phyloP scores from a whole-genome alignment of 2,888 invertebrate species.

The Papilio demoleus region DNA sequence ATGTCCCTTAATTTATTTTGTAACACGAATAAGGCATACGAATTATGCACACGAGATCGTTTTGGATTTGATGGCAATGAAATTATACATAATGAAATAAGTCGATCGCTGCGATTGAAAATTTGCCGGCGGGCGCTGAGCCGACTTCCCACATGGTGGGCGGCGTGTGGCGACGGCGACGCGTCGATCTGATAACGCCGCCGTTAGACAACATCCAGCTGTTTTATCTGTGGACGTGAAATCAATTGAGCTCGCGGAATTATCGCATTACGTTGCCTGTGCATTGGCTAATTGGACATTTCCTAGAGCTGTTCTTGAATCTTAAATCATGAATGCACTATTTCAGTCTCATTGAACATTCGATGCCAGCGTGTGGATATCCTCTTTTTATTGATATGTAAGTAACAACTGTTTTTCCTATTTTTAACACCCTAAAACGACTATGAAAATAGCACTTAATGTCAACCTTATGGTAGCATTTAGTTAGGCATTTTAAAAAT shows the following conservation, averaged over 20 bases:
- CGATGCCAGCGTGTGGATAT: background rate
- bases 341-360: slow-evolving; percentile 6
- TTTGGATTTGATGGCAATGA: slow-evolving; percentile 47
- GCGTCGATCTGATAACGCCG: slow-evolving; percentile 76
- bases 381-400: slow-evolving; percentile 20
- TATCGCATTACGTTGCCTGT: slow-evolving; percentile 74
- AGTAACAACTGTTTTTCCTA: slow-evolving; percentile 31
- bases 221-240: slow-evolving; percentile 74
- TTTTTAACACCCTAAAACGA: slow-evolving; percentile 46
- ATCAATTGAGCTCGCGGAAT: slow-evolving; percentile 78
- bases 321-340: slow-evolving; percentile 28
- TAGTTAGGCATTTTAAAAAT: slow-evolving; percentile 68
- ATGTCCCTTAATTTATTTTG: slow-evolving; percentile 62
- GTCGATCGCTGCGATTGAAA: slow-evolving; percentile 47
- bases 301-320: slow-evolving; percentile 58
- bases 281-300: slow-evolving; percentile 76
- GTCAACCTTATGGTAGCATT: slow-evolving; percentile 58
- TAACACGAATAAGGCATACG: slow-evolving; percentile 55
- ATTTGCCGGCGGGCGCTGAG: slow-evolving; percentile 49
- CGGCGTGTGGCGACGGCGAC: slow-evolving; percentile 67
- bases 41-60: slow-evolving; percentile 49
- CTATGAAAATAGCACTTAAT: slow-evolving; percentile 53
- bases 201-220: slow-evolving; percentile 74
- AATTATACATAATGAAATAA: slow-evolving; percentile 46
- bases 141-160: slow-evolving; percentile 69